Conservation (phyloP, 2,888 invertebrate species). For the Caenorhabditis drosophilae region DNA sequence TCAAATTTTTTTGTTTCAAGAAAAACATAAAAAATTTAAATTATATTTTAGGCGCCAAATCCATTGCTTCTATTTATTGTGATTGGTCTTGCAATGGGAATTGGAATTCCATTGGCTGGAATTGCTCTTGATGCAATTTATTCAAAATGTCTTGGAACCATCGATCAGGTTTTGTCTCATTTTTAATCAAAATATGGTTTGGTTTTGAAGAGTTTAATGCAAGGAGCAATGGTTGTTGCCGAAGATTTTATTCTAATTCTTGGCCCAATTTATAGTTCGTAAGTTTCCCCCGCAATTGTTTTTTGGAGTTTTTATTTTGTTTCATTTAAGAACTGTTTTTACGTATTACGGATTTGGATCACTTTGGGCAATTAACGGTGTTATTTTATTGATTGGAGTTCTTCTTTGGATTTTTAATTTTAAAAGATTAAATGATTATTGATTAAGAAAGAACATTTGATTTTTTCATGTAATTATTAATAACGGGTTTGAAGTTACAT, state of each 20-base stretch:
- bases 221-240: slow-evolving; percentile 37
- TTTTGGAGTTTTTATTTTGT: not conserved
- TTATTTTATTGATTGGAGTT: slow-evolving; percentile 29
- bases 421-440: slow-evolving; percentile 18
- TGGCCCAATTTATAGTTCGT: slow-evolving; percentile 38
- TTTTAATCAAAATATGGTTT: not conserved
- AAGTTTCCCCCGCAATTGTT: not conserved
- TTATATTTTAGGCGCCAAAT: slow-evolving; percentile 15
- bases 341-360: slow-evolving; percentile 31
- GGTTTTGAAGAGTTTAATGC: slow-evolving; percentile 28
- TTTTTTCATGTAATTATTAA: not conserved
- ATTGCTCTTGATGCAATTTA: slow-evolving; percentile 47
- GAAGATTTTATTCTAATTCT: slow-evolving; percentile 32
- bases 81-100: slow-evolving; percentile 41
- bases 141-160: slow-evolving; percentile 31
- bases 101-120: slow-evolving; percentile 42
- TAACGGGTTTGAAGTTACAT: not conserved
- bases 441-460: slow-evolving; percentile 5
- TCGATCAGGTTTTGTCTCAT: slow-evolving; percentile 18
- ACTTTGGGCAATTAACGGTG: slow-evolving; percentile 38
- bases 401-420: slow-evolving; percentile 32
- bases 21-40: no score
- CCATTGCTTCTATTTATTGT: slow-evolving; percentile 33
- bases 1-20: no score
- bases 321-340: slow-evolving; percentile 34